A percentile compares a stretch with the other conserved stretches of the same genome.
phyloP scores from a whole-genome alignment of 2,797 vertebrate genomes.

The Luscinia luscinia region DNA sequence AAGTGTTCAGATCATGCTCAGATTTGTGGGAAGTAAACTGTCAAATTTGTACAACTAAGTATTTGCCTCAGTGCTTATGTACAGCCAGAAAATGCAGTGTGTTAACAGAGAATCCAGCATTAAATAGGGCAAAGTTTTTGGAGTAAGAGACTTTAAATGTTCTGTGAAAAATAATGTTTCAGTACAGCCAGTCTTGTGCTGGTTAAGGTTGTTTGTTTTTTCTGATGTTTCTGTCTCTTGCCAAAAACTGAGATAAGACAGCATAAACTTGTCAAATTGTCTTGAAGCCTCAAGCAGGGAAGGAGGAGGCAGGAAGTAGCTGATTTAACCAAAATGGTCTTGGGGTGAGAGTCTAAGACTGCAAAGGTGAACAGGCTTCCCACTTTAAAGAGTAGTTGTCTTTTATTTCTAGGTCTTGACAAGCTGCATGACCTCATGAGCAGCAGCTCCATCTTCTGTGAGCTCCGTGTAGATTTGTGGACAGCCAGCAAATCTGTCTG shows the following conservation, averaged over 20 bases:
- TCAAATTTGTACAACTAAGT: neutral
- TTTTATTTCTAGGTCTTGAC: constrained; percentile 82
- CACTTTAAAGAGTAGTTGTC: neutral
- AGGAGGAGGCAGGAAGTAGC: neutral
- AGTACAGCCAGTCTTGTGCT: neutral
- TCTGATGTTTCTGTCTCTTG: neutral
- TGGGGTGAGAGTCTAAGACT: neutral
- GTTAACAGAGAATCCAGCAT: neutral
- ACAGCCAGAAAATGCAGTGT: neutral
- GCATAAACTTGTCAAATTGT: neutral
- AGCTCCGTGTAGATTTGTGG: constrained; percentile 84
- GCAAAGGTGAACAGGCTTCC: neutral
- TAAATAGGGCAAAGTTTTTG: neutral
- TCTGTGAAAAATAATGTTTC: neutral
- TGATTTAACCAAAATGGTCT: neutral
- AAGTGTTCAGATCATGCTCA: neutral
- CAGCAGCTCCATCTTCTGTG: constrained; percentile 76
- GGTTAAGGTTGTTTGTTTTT: constrained; percentile 1
- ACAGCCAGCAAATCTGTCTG: constrained; percentile 80
- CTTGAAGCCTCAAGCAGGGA: neutral
- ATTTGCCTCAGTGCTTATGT: neutral
- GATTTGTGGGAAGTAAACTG: neutral
- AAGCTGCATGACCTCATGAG: constrained; percentile 88
- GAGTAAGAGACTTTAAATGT: neutral
- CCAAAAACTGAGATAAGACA: constrained; percentile 10